Evolutionary conservation across 2,888 invertebrate species (phyloP), one percentile per base, ranked within the genome.

Genomic region (Ditylenchus weischeri): DNA sequence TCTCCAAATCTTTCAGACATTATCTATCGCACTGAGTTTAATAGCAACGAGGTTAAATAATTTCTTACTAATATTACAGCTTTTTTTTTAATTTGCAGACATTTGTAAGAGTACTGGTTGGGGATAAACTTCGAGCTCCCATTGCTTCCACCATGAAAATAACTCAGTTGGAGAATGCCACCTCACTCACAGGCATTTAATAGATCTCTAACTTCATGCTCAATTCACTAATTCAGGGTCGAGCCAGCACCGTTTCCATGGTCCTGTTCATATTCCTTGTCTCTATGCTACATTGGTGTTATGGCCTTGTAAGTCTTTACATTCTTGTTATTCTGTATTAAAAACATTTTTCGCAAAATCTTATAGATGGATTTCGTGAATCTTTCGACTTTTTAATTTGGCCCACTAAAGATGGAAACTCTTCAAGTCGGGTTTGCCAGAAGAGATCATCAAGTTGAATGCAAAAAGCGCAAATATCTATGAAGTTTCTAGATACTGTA

Each of bases 101-200:
- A 23, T 54, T 54, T 54, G 54, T 29, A n/a, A 54, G 54, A 54
- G 29, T 54, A 2, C n/a, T 54, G 54, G 54, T 54, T 6, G 29
- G 54, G 11, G 29, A 54, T 29, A 54, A 29, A 29, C 15, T 54
- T 54, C 54, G 29, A 11, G n/a, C 54, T 21, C 54, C 54, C 11
- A 54, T 54, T 18, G 54, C 54, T 54, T 54, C 54, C 23, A 54
- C 54, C 23, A 54, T 29, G 29, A 54, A 54, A n/a, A 54, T 54
- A 23, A 23, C 29, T 54, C 54, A 54, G 54, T 29, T 13, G 1
- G 29, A 43, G 8, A 43, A 43, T 43, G 43, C 43, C 11, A 29
- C 29, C 29, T 29, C 29, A 29, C 29, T 5, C 29, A 43, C 43
- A 43, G 43, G 43, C 15, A 43, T 43, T 43, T 6, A 13, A 10